A percentile compares a stretch with the other conserved stretches of the same genome.
phyloP scores from a whole-genome alignment of 2,113 vertebrate species.

The Peucedramus taeniatus region DNA sequence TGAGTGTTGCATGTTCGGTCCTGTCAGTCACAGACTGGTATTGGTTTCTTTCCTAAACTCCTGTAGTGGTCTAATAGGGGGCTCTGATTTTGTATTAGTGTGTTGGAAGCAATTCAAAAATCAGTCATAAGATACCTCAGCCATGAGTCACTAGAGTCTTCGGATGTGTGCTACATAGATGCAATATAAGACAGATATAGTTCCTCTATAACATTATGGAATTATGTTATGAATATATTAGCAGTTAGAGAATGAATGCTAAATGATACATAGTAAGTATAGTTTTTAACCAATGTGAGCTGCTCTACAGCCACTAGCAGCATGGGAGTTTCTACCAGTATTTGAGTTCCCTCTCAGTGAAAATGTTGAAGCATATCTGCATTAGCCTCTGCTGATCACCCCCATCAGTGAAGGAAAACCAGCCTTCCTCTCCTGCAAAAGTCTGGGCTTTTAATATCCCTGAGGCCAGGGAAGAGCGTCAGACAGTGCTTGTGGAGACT shows the following conservation, averaged over 20 bases:
- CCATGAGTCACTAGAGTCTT: not conserved
- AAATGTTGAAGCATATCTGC: not conserved
- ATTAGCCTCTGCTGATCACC: not conserved
- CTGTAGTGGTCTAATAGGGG: not conserved
- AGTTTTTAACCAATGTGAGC: not conserved
- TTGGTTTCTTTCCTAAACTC: not conserved
- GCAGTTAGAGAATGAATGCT: not conserved
- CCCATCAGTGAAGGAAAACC: not conserved
- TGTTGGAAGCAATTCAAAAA: not conserved
- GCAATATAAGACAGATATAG: not conserved
- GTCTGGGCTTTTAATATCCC: not conserved
- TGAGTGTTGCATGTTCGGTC: not conserved
- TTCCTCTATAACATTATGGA: not conserved
- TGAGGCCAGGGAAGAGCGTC: fast-evolving
- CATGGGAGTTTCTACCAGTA: not conserved
- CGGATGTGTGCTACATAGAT: not conserved
- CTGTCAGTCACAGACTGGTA: not conserved
- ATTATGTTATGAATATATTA: not conserved
- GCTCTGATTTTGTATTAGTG: not conserved
- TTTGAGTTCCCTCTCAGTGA: not conserved
- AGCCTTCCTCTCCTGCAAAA: not conserved
- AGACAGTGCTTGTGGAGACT: not conserved
- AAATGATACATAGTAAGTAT: not conserved
- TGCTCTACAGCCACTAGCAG: not conserved
- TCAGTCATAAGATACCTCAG: not conserved